A percentile compares a stretch with the other conserved stretches of the same genome.
phyloP scores from a whole-genome alignment of 2,113 vertebrate genomes.

The Pachyramphus minor region DNA sequence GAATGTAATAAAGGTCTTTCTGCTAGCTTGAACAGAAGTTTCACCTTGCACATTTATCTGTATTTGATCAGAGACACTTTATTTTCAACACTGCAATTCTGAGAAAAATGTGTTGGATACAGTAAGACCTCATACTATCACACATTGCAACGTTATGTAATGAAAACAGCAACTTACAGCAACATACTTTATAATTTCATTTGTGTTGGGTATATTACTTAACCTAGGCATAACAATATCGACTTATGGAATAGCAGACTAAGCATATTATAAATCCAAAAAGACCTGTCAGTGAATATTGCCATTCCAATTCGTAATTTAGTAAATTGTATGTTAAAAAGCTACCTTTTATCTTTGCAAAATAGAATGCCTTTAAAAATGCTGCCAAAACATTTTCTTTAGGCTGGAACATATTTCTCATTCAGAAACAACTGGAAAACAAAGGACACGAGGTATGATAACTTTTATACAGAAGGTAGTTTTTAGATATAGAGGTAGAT shows the following conservation, averaged over 20 bases:
- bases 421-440: background rate
- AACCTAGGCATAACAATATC: background rate
- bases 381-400: background rate
- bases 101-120: background rate
- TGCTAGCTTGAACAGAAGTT: background rate
- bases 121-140: background rate
- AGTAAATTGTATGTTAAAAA: background rate
- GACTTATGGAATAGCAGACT: background rate
- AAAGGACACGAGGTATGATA: background rate
- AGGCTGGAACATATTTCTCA: background rate
- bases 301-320: background rate
- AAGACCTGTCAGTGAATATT: background rate
- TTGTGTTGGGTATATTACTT: background rate
- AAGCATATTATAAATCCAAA: background rate
- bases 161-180: background rate
- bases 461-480: background rate
- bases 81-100: background rate
- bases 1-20: background rate
- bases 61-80: background rate
- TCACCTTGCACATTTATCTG: fast-evolving
- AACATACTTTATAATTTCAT: background rate
- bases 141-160: background rate
- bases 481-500: background rate
- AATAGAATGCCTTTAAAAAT: background rate
- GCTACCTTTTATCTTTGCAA: background rate